Evolutionary conservation across 2,113 vertebrate species (phyloP).

Genomic region (Chionodraco myersi): DNA sequence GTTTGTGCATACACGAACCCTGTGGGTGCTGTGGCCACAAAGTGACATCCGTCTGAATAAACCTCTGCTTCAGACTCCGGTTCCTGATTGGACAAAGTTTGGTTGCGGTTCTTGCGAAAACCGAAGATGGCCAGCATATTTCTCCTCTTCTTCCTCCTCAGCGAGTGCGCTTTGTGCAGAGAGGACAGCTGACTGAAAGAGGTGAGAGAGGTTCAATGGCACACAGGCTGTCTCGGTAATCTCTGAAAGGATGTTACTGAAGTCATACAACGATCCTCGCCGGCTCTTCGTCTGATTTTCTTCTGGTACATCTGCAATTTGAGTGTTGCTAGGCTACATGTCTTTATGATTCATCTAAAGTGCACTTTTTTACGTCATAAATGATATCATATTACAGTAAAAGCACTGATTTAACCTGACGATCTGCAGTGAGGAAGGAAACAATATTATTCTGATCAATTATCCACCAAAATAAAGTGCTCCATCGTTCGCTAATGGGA

Average conservation of each 20-base stretch:
- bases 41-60: slow-evolving; percentile 73
- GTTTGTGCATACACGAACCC: slow-evolving; percentile 63
- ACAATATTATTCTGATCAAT: slow-evolving; percentile 15
- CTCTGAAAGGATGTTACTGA: slow-evolving; percentile 24
- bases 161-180: slow-evolving; percentile 81
- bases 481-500: background rate
- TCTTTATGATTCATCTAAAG: slow-evolving; percentile 48
- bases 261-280: slow-evolving; percentile 12
- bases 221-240: slow-evolving; percentile 19
- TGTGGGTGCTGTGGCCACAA: slow-evolving; percentile 72
- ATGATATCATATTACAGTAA: slow-evolving; percentile 51
- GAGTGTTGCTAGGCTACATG: slow-evolving; percentile 68
- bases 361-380: slow-evolving; percentile 45
- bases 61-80: slow-evolving; percentile 69
- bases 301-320: background rate
- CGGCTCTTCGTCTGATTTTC: background rate
- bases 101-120: slow-evolving; percentile 81
- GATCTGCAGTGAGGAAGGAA: background rate
- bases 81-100: slow-evolving; percentile 70
- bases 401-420: slow-evolving; percentile 12
- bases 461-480: slow-evolving; percentile 4
- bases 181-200: slow-evolving; percentile 77
- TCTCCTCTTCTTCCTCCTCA: slow-evolving; percentile 82
- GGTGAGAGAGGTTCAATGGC: slow-evolving; percentile 38
- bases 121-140: slow-evolving; percentile 83